Evolutionary conservation across 2,797 vertebrate species (phyloP).

Genomic region (Acipenser oxyrinchus): DNA sequence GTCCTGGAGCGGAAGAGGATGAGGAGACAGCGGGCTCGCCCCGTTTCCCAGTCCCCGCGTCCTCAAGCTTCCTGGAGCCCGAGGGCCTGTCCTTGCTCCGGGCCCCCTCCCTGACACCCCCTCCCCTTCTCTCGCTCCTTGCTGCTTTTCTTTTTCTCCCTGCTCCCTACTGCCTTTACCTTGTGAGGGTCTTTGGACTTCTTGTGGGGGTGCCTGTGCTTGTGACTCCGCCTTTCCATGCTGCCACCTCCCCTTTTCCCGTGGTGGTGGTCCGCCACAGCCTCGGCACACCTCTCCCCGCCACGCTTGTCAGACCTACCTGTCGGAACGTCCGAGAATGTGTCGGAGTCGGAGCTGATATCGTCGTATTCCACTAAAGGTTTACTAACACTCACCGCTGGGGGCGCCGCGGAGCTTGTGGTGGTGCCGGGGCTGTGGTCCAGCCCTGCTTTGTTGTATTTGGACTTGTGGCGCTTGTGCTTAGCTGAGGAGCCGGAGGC

Average conservation of each 20-base stretch:
- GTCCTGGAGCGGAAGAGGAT: conserved; percentile 39
- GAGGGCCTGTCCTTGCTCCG: conserved; percentile 59
- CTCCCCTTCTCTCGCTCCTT: conserved; percentile 65
- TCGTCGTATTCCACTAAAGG: conserved; percentile 96
- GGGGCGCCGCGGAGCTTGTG: conserved; percentile 46
- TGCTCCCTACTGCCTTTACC: conserved; percentile 58
- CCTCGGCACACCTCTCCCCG: no score
- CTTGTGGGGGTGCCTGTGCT: conserved; percentile 76
- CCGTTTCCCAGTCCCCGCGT: conserved; percentile 47
- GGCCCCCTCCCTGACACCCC: conserved; percentile 35
- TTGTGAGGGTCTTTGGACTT: conserved; percentile 69
- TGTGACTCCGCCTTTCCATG: conserved; percentile 67
- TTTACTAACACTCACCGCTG: conserved; percentile 75
- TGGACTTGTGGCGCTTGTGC: conserved; percentile 79
- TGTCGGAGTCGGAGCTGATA: conserved; percentile 95
- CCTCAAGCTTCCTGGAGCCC: conserved; percentile 57
- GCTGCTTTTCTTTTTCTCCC: conserved; percentile 57
- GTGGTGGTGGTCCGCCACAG: no score
- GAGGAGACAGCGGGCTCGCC: conserved; percentile 32
- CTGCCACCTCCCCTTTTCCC: conserved; percentile 49
- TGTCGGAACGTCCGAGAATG: conserved; percentile 81
- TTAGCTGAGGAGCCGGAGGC: conserved; percentile 49
- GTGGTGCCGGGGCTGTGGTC: conserved; percentile 17
- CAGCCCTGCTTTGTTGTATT: conserved; percentile 45
- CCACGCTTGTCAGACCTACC: conserved; percentile 32